A percentile compares a stretch with the other conserved stretches of the same genome.
Evolutionary conservation across 2,113 vertebrate species (phyloP).

Genomic region (Equus quagga): DNA sequence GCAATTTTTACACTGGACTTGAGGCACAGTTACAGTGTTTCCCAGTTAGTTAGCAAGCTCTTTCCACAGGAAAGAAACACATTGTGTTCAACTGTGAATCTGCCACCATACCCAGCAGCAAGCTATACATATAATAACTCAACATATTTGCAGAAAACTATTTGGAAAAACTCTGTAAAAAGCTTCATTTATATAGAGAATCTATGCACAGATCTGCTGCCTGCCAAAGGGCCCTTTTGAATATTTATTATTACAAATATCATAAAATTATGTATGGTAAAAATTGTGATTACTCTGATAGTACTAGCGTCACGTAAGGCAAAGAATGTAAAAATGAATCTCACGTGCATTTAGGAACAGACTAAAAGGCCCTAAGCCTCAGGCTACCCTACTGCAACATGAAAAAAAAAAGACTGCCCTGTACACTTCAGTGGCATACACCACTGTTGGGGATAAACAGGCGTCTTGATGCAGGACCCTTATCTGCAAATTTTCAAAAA

Average conservation of each 20-base stretch:
- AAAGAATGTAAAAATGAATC: slow-evolving; percentile 36
- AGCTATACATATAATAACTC: not conserved
- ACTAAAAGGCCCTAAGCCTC: not conserved
- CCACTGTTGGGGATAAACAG: not conserved
- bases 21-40: slow-evolving; percentile 32
- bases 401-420: slow-evolving; percentile 10
- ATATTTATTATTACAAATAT: slow-evolving; percentile 53
- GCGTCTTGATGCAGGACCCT: not conserved
- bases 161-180: slow-evolving; percentile 39
- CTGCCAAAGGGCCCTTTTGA: slow-evolving; percentile 1
- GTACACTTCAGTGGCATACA: not conserved
- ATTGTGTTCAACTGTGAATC: not conserved
- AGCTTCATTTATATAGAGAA: slow-evolving; percentile 39
- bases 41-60: slow-evolving; percentile 18
- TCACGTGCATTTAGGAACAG: not conserved
- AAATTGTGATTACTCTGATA: slow-evolving; percentile 28
- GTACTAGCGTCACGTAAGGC: not conserved
- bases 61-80: not conserved
- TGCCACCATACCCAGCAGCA: not conserved
- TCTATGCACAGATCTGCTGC: not conserved
- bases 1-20: slow-evolving; percentile 14
- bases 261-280: slow-evolving; percentile 31
- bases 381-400: not conserved
- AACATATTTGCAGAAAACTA: slow-evolving; percentile 19
- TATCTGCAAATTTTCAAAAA: slow-evolving; percentile 36